These are phyloP conservation scores for Thamnophis sirtalis DNA, from an alignment of 2,113 vertebrate genomes.

Conservation along the genomic window DNA sequence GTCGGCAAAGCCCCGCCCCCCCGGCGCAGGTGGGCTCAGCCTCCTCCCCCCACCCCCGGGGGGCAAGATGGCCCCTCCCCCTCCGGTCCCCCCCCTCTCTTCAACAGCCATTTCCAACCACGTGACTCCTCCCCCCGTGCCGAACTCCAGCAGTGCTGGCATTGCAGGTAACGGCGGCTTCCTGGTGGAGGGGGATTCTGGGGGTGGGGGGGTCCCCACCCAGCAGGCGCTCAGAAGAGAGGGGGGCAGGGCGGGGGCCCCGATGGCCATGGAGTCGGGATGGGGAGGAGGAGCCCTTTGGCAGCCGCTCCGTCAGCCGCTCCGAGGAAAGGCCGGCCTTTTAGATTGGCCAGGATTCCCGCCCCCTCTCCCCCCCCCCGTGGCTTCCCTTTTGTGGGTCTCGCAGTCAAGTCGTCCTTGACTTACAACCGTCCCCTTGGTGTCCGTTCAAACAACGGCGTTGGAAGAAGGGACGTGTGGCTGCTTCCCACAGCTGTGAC, in stretches of 20 bases:
- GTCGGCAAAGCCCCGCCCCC: slow-evolving; percentile 71
- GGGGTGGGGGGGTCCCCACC: background rate
- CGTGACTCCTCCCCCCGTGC: slow-evolving; percentile 70
- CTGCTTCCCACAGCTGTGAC: too few species aligned
- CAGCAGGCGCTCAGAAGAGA: background rate
- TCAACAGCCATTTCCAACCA: slow-evolving; percentile 75
- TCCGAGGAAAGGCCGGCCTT: background rate
- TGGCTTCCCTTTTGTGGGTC: background rate
- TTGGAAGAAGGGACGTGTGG: background rate
- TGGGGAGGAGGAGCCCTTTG: too few species aligned
- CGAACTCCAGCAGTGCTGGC: slow-evolving; percentile 69
- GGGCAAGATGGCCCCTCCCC: slow-evolving; percentile 72
- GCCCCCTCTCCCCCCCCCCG: too few species aligned
- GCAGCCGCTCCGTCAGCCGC: too few species aligned
- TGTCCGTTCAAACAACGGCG: background rate
- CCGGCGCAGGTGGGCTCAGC: slow-evolving; percentile 79
- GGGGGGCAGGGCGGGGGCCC: rapidly evolving
- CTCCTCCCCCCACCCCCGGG: slow-evolving; percentile 89
- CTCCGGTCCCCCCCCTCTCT: slow-evolving; percentile 72
- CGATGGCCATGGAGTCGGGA: too few species aligned
- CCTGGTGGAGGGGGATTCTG: background rate
- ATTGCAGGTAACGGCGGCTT: slow-evolving; percentile 62
- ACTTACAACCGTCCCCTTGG: background rate
- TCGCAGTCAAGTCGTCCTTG: background rate
- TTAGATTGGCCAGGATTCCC: rapidly evolving